phyloP scores from a whole-genome alignment of 2,113 vertebrate species.

The Lepus americanus region DNA sequence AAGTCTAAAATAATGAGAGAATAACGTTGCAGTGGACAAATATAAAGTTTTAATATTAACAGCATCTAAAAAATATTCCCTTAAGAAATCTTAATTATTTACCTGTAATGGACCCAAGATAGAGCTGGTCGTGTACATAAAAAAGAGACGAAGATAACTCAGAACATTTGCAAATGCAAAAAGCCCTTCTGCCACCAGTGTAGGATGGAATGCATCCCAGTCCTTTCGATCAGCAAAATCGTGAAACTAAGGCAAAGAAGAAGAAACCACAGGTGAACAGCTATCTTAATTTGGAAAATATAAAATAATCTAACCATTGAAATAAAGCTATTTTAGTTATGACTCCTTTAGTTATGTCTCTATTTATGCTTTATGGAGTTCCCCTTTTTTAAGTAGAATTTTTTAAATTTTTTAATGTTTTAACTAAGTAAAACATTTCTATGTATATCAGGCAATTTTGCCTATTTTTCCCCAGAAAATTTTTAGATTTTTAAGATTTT shows the following conservation, averaged over 20 bases:
- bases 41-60: neutral
- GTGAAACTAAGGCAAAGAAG: conserved; percentile 88
- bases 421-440: conserved; percentile 53
- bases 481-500: too few relatives aligned
- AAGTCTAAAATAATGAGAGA: conserved; percentile 28
- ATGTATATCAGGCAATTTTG: neutral
- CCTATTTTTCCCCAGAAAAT: neutral
- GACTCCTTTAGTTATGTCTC: neutral
- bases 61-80: conserved; percentile 31
- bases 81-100: conserved; percentile 68
- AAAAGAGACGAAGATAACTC: conserved; percentile 98
- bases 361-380: neutral
- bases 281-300: conserved; percentile 49
- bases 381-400: conserved; percentile 25
- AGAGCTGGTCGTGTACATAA: conserved; percentile 99
- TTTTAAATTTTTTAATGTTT: conserved; percentile 5
- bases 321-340: conserved; percentile 28
- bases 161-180: conserved; percentile 98
- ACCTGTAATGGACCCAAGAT: conserved; percentile 98
- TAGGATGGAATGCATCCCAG: conserved; percentile 99
- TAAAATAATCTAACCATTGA: neutral
- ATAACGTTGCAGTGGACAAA: neutral
- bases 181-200: conserved; percentile 97
- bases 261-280: conserved; percentile 67
- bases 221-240: conserved; percentile 94